Evolutionary conservation across 2,797 vertebrate genomes (phyloP), one percentile per base, ranked within the genome.

Genomic region (Sebastes goodei): DNA sequence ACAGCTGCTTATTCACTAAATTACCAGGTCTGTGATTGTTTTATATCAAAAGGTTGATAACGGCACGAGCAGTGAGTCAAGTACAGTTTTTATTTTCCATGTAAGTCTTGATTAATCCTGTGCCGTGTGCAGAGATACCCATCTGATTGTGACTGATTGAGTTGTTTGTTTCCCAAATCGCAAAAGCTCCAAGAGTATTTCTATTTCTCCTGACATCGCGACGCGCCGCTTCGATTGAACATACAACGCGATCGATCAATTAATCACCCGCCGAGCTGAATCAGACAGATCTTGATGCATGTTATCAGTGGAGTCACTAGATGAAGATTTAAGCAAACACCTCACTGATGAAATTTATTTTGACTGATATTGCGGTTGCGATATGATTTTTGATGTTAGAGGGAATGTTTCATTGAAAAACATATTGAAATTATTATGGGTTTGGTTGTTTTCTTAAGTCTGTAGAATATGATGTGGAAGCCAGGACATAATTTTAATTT

Each of bases 71-170:
- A 27, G 27, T 27, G 4, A 27, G 27, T 27, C 27, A 27, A 27
- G 27, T 27, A 23, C 23, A 23, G 23, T 23, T 23, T 23, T 23
- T 38, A 38, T 11, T 52, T 60, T 9, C 12, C 5, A 1, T 55
- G 23, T 7, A 15, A 21, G 46, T 32, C 63, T 61, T 53, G 12
- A 21, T 62, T 8, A 5, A 59, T 64, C 17, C 2, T 20, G 1
- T 32, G n/a, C 38, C 23, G 55, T n/a, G 10, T 42, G 33, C 33
- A 66, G 23, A 60, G 35, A 38, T 12, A 9, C 52, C 52, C 10
- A 9, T 23, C 33, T 46, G 57, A 74, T 63, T 68, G 25, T 10
- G 11, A 73, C 64, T 80, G 59, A 81, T 80, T 64, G 65, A 59
- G 27, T 5, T 27, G 52, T 57, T 55, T 61, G 25, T 76, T 78